Base-by-base conservation (phyloP, 1,140 invertebrate species). In the Leptinotarsa lineolata region DNA sequence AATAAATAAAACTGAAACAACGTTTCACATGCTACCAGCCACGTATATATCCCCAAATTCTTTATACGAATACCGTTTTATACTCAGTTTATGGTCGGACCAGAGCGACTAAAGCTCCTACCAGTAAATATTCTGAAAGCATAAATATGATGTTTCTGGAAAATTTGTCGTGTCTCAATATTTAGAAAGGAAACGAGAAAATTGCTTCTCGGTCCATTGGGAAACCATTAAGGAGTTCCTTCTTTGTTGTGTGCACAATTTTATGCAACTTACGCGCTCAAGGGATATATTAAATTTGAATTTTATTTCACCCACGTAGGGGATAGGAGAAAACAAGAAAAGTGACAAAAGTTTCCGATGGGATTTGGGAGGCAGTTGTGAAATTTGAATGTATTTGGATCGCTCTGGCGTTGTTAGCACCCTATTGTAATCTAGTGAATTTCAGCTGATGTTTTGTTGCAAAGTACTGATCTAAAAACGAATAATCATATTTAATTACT, bases 101-200 rank as follows among this genome's bases (percentile, higher is more conserved):
- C 48, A 54, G 48, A 54, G 48, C 48, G 48, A 15, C 48, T 18
- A 54, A 18, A n/a, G 48, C 48, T 54, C 3, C 48, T 18, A 54
- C 48, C n/a, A 54, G 48, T 54, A 8, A 54, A 54, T 54, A 18
- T 54, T 54, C 12, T 8, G n/a, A 13, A 54, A 54, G 15, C 48
- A 54, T 54, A 54, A 54, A 54, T 18, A 54, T 54, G n/a, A 54
- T 54, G 48, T n/a, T 54, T 54, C 48, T 18, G 48, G 48, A 18
- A 54, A 54, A 54, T 54, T 54, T 54, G 48, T 54, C 48, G 48
- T 54, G 15, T 54, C 48, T 54, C 48, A 54, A 54, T 54, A 54
- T 54, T 54, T 54, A 54, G 15, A 54, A 18, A 54, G 48, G 48
- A 54, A 54, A 54, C 48, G 48, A 18, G 48, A 15, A 54, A 54